Percentiles rank a stretch among this genome's conserved stretches.
These are phyloP conservation scores for Chironomus striatipennis DNA, from an alignment of 1,140 invertebrate species.

Conservation along the genomic window DNA sequence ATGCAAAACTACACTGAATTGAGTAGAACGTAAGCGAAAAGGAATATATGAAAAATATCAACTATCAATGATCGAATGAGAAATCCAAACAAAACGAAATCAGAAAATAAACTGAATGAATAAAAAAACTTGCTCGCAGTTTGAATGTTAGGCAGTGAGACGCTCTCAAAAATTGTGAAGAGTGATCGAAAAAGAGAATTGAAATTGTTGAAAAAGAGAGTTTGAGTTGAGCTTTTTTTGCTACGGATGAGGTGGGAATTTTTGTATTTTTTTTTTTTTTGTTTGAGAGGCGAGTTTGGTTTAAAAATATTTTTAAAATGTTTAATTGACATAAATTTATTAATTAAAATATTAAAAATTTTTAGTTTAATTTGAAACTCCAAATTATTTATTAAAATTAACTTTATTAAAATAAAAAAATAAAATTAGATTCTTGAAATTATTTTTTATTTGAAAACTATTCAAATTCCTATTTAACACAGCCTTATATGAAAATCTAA, in stretches of 20 bases:
- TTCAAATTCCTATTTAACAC: too few relatives aligned
- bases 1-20: neutral
- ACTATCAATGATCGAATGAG: constrained; percentile 13
- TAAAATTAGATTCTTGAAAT: too few relatives aligned
- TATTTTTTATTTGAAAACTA: too few relatives aligned
- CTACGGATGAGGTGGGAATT: neutral
- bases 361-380: too few relatives aligned
- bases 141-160: neutral
- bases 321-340: too few relatives aligned
- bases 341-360: too few relatives aligned
- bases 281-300: too few relatives aligned
- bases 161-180: neutral
- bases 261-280: too few relatives aligned
- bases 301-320: too few relatives aligned
- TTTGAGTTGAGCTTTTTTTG: neutral
- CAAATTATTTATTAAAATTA: too few relatives aligned
- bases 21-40: neutral
- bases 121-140: neutral
- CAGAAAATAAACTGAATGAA: constrained; percentile 16
- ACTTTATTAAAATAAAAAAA: too few relatives aligned
- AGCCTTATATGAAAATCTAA: too few relatives aligned
- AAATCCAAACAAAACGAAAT: constrained; percentile 22
- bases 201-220: neutral
- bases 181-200: constrained; percentile 21
- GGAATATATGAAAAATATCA: neutral